Percentiles rank a stretch among this genome's conserved stretches.
Conservation (phyloP, 2,797 vertebrate species). For the Eulemur rubriventer region DNA sequence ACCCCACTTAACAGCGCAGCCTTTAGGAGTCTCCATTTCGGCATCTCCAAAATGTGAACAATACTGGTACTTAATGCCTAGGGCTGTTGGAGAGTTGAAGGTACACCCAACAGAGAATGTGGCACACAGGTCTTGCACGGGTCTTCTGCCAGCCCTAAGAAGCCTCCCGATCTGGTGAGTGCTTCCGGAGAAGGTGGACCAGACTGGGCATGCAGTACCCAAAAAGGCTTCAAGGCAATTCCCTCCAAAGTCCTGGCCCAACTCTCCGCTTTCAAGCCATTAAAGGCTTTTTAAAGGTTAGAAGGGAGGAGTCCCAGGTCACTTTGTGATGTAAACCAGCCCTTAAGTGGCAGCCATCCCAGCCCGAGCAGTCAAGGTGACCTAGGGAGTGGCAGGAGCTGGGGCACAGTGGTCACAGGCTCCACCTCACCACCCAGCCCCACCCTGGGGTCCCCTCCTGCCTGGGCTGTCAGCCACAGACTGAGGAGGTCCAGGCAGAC, state of each 20-base stretch:
- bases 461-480: neutral
- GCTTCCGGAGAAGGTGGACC: neutral
- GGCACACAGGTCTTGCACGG: neutral
- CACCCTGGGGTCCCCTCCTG: neutral
- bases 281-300: neutral
- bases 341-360: neutral
- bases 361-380: slow-evolving; percentile 22
- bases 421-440: neutral
- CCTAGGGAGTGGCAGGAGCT: neutral
- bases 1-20: neutral
- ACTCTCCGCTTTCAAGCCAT: neutral
- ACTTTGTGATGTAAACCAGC: slow-evolving; percentile 4
- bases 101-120: accelerated
- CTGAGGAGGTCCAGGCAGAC: neutral
- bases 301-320: neutral
- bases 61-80: accelerated
- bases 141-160: too few species aligned
- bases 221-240: neutral
- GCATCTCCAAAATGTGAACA: neutral
- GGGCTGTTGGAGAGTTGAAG: accelerated
- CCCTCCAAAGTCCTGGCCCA: neutral
- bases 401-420: neutral
- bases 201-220: neutral
- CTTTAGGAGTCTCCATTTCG: neutral
- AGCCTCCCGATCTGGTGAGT: neutral